phyloP scores from a whole-genome alignment of 2,113 vertebrate species.

The Dryoscopus gambensis region DNA sequence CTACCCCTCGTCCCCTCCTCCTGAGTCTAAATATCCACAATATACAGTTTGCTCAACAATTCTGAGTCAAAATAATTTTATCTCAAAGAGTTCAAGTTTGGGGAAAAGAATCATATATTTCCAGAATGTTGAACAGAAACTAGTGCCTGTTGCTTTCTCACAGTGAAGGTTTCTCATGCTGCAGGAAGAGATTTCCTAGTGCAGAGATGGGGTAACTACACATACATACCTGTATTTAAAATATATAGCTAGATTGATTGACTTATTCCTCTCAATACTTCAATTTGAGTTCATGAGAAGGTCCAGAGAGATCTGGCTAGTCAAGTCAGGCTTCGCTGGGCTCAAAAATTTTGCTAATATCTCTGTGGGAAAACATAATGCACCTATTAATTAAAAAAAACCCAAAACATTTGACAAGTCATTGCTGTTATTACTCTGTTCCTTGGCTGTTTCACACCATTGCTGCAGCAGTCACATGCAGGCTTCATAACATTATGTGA shows the following conservation, averaged over 20 bases:
- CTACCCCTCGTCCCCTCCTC: accelerated
- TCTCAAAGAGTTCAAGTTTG: background rate
- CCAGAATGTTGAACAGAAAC: background rate
- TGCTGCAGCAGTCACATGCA: background rate
- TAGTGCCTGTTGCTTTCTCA: background rate
- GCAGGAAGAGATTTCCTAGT: background rate
- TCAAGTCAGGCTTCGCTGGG: background rate
- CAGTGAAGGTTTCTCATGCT: background rate
- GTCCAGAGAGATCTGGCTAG: background rate
- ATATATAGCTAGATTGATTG: background rate
- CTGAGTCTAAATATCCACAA: background rate
- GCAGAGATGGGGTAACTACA: background rate
- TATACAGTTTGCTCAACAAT: background rate
- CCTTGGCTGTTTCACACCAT: background rate
- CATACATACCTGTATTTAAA: background rate
- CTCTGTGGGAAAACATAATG: background rate
- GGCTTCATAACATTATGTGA: background rate
- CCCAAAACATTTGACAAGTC: accelerated
- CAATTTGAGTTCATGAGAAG: background rate
- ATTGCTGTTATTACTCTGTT: background rate
- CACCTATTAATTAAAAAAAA: background rate
- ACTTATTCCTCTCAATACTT: background rate
- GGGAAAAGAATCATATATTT: background rate
- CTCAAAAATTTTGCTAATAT: background rate
- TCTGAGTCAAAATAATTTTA: background rate